These are phyloP conservation scores for Spialia ferax DNA, from an alignment of 2,888 invertebrate genomes.

Conservation along the genomic window DNA sequence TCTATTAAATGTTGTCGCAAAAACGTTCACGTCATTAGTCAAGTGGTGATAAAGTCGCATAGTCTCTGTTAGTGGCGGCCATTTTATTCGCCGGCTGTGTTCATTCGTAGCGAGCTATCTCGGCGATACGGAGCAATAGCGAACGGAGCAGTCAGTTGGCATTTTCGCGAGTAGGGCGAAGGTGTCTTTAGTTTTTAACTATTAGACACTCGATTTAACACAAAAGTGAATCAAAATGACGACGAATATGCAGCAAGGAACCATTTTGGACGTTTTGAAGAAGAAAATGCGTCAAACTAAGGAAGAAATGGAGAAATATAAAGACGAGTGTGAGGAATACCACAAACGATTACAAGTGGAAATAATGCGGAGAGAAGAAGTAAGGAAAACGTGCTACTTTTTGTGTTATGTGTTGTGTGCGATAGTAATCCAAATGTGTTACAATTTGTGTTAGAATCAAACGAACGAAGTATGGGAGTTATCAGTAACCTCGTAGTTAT, in stretches of 20 bases:
- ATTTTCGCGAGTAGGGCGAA: conserved; percentile 85
- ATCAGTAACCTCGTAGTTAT: conserved; percentile 68
- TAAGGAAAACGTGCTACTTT: conserved; percentile 88
- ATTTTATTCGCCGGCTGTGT: conserved; percentile 85
- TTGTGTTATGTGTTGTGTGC: conserved; percentile 71
- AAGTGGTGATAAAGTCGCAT: conserved; percentile 69
- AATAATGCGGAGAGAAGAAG: conserved; percentile 99
- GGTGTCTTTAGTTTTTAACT: conserved; percentile 82
- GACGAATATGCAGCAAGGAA: conserved; percentile 96
- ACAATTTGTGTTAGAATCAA: conserved; percentile 60
- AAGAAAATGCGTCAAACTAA: conserved; percentile 99
- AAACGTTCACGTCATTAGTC: conserved; percentile 60
- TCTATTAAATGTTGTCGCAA: conserved; percentile 52
- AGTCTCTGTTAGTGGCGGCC: conserved; percentile 79
- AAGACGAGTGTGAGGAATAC: conserved; percentile 98
- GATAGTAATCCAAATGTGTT: conserved; percentile 57
- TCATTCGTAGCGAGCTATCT: conserved; percentile 84
- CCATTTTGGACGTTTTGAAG: conserved; percentile 98
- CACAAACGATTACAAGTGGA: conserved; percentile 98
- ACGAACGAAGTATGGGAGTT: conserved; percentile 65
- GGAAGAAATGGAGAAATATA: conserved; percentile 99
- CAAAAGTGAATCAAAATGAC: conserved; percentile 90
- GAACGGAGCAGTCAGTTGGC: conserved; percentile 82
- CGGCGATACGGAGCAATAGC: conserved; percentile 78
- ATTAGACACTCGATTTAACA: conserved; percentile 70